A percentile compares a stretch with the other conserved stretches of the same genome.
These are phyloP conservation scores for Plemyria rubiginata DNA, from an alignment of 2,888 invertebrate species.

Conservation along the genomic window DNA sequence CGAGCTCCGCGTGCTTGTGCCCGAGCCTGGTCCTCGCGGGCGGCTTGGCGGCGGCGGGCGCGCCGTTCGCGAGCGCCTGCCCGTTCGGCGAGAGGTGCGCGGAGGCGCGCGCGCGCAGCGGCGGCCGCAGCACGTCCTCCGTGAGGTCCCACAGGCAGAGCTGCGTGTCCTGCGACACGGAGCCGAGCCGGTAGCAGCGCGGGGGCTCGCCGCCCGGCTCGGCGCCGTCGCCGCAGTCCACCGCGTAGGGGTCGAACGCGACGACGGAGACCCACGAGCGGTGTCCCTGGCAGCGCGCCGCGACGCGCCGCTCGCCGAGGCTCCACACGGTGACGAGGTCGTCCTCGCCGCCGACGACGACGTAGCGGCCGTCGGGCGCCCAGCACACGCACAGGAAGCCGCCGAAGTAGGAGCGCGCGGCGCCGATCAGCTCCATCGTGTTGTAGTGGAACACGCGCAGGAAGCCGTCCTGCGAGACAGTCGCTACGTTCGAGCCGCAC, in stretches of 20 bases:
- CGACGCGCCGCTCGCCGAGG: slow-evolving; percentile 95
- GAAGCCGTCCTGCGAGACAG: slow-evolving; percentile 97
- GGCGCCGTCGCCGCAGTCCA: slow-evolving; percentile 88
- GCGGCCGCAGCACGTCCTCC: slow-evolving; percentile 95
- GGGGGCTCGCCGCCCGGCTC: slow-evolving; percentile 72
- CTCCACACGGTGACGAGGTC: slow-evolving; percentile 99
- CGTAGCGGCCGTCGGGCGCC: slow-evolving; percentile 98
- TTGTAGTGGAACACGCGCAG: slow-evolving; percentile 98
- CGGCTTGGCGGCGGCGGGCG: slow-evolving; percentile 54
- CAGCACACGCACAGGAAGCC: slow-evolving; percentile 98
- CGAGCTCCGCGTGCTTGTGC: slow-evolving; percentile 68
- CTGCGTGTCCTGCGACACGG: slow-evolving; percentile 99
- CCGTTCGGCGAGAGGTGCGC: slow-evolving; percentile 64
- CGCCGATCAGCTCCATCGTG: slow-evolving; percentile 97
- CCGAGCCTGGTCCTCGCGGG: slow-evolving; percentile 66
- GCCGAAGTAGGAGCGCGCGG: slow-evolving; percentile 98
- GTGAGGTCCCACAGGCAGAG: slow-evolving; percentile 99
- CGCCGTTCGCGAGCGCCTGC: slow-evolving; percentile 52
- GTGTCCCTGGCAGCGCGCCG: slow-evolving; percentile 99
- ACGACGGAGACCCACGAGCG: slow-evolving; percentile 99
- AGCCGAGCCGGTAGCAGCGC: slow-evolving; percentile 94
- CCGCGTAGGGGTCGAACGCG: slow-evolving; percentile 95
- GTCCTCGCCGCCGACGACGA: slow-evolving; percentile 99
- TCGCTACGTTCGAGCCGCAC: slow-evolving; percentile 95
- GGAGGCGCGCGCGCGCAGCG: slow-evolving; percentile 80